A percentile compares a stretch with the other conserved stretches of the same genome.
These are phyloP conservation scores for Eupithecia exiguata DNA, from an alignment of 2,888 invertebrate species.

Conservation along the genomic window DNA sequence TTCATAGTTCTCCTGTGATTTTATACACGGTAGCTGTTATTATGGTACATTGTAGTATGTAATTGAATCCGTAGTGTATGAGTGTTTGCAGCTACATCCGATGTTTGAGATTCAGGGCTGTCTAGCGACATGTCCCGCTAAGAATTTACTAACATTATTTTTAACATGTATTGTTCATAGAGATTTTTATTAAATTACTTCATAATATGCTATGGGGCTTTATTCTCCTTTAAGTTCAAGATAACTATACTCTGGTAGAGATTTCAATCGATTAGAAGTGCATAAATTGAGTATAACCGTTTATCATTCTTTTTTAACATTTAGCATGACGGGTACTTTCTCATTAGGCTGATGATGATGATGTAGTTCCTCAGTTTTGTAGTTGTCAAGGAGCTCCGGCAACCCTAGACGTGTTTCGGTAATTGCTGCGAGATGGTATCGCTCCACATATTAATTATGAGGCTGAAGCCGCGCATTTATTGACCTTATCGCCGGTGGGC, in stretches of 20 bases:
- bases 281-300: not conserved
- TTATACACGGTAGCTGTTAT: slow-evolving; percentile 48
- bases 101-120: slow-evolving; percentile 22
- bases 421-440: slow-evolving; percentile 72
- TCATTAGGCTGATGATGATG: too few species aligned
- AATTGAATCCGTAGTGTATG: slow-evolving; percentile 64
- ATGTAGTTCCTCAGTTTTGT: not conserved
- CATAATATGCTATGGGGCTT: not conserved
- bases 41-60: slow-evolving; percentile 54
- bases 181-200: not conserved
- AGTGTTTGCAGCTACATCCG: slow-evolving; percentile 48
- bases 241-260: not conserved
- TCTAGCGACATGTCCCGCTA: not conserved
- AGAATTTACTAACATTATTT: not conserved
- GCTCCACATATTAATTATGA: slow-evolving; percentile 76
- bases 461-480: slow-evolving; percentile 74
- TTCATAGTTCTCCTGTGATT: slow-evolving; percentile 43
- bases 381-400: slow-evolving; percentile 42
- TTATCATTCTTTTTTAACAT: not conserved
- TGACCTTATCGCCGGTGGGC: slow-evolving; percentile 80
- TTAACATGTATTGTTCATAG: not conserved
- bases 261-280: not conserved
- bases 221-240: not conserved
- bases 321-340: not conserved
- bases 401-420: slow-evolving; percentile 66